phyloP scores from a whole-genome alignment of 2,888 invertebrate genomes.

The Dione vanillae region DNA sequence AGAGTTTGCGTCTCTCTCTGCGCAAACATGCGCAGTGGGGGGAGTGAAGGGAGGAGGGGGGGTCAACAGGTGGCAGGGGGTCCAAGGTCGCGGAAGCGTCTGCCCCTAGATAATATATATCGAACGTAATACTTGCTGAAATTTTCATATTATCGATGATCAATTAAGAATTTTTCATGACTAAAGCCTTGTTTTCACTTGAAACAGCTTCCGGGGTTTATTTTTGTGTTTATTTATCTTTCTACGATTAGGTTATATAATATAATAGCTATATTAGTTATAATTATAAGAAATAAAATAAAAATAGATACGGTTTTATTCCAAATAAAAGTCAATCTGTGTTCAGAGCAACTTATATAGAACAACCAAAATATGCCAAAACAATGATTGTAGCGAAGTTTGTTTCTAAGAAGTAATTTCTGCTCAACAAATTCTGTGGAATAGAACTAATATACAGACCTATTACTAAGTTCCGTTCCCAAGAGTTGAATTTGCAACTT shows the following conservation, averaged over 20 bases:
- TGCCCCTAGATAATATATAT: conserved; percentile 69
- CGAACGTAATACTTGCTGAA: conserved; percentile 52
- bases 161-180: background rate
- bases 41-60: conserved; percentile 70
- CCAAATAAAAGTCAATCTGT: background rate
- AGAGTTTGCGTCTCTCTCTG: conserved; percentile 64
- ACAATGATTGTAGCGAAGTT: conserved; percentile 19
- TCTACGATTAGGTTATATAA: background rate
- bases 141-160: conserved; percentile 3
- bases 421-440: conserved; percentile 14
- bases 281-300: background rate
- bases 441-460: conserved; percentile 16
- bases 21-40: conserved; percentile 75
- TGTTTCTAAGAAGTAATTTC: conserved; percentile 29
- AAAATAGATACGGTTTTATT: background rate
- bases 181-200: background rate
- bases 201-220: background rate
- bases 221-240: background rate
- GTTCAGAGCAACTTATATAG: background rate
- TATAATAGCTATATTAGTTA: background rate
- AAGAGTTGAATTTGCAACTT: conserved; percentile 10
- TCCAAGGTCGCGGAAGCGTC: conserved; percentile 82
- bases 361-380: conserved; percentile 15
- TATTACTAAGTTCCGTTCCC: background rate
- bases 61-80: conserved; percentile 63